These are phyloP conservation scores for Eulemur macaco DNA, from an alignment of 2,113 vertebrate genomes.

Conservation along the genomic window DNA sequence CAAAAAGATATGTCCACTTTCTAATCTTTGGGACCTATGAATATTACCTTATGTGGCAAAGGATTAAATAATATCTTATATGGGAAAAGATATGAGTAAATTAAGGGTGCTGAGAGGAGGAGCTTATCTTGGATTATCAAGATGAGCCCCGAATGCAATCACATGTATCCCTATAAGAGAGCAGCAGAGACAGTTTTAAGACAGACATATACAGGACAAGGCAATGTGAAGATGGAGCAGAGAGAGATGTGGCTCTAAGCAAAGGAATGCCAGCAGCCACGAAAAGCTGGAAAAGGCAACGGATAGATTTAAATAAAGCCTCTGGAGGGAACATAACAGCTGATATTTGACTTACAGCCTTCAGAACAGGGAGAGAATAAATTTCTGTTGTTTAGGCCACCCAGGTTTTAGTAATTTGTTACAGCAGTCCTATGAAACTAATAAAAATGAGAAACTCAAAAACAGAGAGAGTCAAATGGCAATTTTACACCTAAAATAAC, in stretches of 20 bases:
- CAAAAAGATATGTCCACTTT: background rate
- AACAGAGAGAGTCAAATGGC: background rate
- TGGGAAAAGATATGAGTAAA: background rate
- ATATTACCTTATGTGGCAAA: background rate
- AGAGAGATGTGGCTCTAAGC: background rate
- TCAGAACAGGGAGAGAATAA: background rate
- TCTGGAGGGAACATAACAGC: background rate
- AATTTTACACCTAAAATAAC: background rate
- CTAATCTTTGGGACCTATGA: background rate
- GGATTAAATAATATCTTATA: background rate
- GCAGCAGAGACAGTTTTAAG: background rate
- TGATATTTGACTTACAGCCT: background rate
- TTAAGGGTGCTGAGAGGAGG: background rate
- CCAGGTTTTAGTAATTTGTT: background rate
- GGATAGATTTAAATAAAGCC: background rate
- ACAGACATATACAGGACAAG: background rate
- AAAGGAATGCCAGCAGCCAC: background rate
- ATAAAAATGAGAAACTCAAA: background rate
- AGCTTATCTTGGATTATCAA: background rate
- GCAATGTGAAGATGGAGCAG: background rate
- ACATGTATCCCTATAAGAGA: background rate
- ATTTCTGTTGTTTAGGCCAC: background rate
- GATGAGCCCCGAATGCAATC: background rate
- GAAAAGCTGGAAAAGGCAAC: background rate
- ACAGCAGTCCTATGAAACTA: background rate